Evolutionary conservation across 2,113 vertebrate genomes (phyloP).

Genomic region (Larimichthys polyactis): DNA sequence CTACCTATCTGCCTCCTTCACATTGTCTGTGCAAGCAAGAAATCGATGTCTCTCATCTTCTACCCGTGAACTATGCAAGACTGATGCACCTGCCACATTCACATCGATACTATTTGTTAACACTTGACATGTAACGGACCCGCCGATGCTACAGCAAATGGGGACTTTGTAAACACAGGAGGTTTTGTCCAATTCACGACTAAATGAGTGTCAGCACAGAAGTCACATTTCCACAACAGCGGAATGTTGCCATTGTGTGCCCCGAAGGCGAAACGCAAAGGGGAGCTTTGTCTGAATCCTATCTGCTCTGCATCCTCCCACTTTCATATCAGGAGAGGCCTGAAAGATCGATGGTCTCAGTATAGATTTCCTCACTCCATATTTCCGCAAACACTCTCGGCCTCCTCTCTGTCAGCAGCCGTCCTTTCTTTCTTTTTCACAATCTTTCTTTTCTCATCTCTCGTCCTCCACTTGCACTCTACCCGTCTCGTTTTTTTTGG

Average conservation of each 20-base stretch:
- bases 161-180: constrained; percentile 6
- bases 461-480: constrained; percentile 16
- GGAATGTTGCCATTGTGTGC: constrained; percentile 41
- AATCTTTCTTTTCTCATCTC: constrained; percentile 41
- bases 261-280: constrained; percentile 1
- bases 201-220: constrained; percentile 38
- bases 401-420: not conserved
- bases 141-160: not conserved
- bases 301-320: constrained; percentile 13
- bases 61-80: constrained; percentile 2
- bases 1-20: not conserved
- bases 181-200: constrained; percentile 30
- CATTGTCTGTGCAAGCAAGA: constrained; percentile 31
- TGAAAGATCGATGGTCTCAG: constrained; percentile 42
- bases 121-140: constrained; percentile 38
- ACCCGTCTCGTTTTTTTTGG: not conserved
- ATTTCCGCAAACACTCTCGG: constrained; percentile 24
- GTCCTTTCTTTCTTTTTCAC: constrained; percentile 1
- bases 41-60: constrained; percentile 22
- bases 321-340: constrained; percentile 34
- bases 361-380: constrained; percentile 52
- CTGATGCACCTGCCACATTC: constrained; percentile 19
- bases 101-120: constrained; percentile 48
- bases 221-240: constrained; percentile 21
- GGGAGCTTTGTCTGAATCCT: constrained; percentile 41